Conservation (phyloP, 2,113 vertebrate species). For the Channa argus region DNA sequence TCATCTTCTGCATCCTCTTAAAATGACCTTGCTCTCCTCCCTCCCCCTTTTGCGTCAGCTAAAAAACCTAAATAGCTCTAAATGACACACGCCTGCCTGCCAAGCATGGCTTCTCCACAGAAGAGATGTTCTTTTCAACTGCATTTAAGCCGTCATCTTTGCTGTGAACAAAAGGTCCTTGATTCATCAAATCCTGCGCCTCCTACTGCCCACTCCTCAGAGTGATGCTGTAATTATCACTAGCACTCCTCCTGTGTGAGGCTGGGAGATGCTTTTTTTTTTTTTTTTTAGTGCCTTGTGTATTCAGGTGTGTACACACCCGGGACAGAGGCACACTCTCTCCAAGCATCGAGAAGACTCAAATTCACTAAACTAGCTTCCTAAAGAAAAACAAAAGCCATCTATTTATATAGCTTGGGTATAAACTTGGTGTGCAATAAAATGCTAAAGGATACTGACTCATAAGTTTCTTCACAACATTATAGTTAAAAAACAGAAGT, state of each 20-base stretch:
- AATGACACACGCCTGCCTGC: conserved; percentile 60
- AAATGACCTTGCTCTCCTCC: conserved; percentile 64
- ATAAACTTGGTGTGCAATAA: conserved; percentile 4
- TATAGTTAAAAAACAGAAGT: not conserved
- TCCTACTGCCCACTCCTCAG: conserved; percentile 73
- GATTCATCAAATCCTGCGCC: conserved; percentile 74
- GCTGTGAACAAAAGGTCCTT: conserved; percentile 76
- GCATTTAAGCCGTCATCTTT: conserved; percentile 60
- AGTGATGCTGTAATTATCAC: conserved; percentile 76
- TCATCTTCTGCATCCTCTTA: conserved; percentile 68
- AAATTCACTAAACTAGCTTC: not conserved
- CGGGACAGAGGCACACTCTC: conserved; percentile 10
- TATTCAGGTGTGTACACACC: conserved; percentile 51
- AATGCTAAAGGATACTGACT: conserved; percentile 6
- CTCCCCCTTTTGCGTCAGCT: conserved; percentile 53
- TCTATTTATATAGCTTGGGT: conserved; percentile 2
- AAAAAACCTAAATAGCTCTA: conserved; percentile 70
- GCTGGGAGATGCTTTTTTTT: conserved; percentile 13
- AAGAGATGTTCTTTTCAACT: conserved; percentile 55
- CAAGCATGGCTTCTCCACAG: conserved; percentile 22
- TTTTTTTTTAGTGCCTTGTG: conserved; percentile 26
- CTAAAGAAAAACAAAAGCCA: not conserved
- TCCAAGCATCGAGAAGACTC: conserved; percentile 3
- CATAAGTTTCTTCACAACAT: too few relatives aligned
- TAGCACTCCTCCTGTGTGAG: conserved; percentile 39